phyloP scores from a whole-genome alignment of 2,797 vertebrate species.

The Mus spretus region DNA sequence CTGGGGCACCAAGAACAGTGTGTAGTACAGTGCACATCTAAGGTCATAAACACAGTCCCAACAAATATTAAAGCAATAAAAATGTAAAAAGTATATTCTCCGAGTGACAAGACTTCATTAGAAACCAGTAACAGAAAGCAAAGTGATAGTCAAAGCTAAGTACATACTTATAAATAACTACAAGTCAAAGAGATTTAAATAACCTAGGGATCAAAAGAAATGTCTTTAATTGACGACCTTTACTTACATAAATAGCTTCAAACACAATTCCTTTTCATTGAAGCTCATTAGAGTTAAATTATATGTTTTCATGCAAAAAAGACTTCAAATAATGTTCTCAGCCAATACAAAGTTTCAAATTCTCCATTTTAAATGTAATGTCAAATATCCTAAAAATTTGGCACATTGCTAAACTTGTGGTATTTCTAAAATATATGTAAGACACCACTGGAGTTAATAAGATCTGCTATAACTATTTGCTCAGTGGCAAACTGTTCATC shows the following conservation, averaged over 20 bases:
- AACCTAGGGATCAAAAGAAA: not conserved
- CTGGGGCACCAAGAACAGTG: not conserved
- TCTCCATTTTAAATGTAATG: slow-evolving; percentile 5
- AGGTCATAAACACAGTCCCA: not conserved
- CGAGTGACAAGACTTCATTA: not conserved
- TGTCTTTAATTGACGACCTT: not conserved
- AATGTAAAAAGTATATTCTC: not conserved
- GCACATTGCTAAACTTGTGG: not conserved
- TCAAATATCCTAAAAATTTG: not conserved
- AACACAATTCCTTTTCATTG: not conserved
- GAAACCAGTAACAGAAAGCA: slow-evolving; percentile 4
- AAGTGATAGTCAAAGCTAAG: not conserved
- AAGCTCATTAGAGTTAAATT: slow-evolving; percentile 36
- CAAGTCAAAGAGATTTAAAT: not conserved
- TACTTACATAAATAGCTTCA: not conserved
- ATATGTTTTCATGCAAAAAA: not conserved
- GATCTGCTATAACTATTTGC: not conserved
- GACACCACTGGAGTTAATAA: not conserved
- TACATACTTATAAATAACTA: not conserved
- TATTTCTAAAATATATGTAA: not conserved
- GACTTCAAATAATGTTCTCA: slow-evolving; percentile 25
- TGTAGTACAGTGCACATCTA: not conserved
- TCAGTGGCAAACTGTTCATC: not conserved
- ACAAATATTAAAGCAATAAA: slow-evolving; percentile 4
- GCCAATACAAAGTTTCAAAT: slow-evolving; percentile 12